A percentile compares a stretch with the other conserved stretches of the same genome.
Conservation (phyloP, 2,797 vertebrate species). For the Sylvia borin region DNA sequence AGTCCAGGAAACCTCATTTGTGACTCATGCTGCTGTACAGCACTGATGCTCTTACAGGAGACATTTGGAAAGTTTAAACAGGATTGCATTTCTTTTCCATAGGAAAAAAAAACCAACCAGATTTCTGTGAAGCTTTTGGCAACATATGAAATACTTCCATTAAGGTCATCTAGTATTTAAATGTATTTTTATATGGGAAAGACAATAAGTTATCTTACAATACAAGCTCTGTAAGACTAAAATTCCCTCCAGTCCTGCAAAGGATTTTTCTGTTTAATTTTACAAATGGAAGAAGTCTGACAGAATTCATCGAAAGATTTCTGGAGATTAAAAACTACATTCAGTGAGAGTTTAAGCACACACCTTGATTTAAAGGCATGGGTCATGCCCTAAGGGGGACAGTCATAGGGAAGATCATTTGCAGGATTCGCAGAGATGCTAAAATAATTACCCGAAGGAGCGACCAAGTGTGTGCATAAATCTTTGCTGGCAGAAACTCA, state of each 20-base stretch:
- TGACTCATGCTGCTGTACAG: background rate
- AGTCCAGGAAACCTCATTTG: background rate
- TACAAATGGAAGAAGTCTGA: background rate
- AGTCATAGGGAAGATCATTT: background rate
- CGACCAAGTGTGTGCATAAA: background rate
- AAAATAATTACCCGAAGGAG: background rate
- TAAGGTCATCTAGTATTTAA: background rate
- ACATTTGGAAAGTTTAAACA: background rate
- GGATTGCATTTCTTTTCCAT: background rate
- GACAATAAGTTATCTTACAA: background rate
- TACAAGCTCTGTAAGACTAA: background rate
- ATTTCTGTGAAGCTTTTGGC: background rate
- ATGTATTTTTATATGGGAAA: background rate
- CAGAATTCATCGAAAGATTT: background rate
- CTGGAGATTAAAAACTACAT: background rate
- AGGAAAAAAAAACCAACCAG: background rate
- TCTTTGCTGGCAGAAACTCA: background rate
- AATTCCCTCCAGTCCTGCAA: background rate
- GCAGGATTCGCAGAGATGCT: background rate
- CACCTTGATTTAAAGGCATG: background rate
- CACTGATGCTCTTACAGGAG: background rate
- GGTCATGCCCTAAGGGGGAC: background rate
- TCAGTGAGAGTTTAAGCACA: background rate
- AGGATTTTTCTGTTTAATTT: background rate
- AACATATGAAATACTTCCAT: background rate